phyloP scores from a whole-genome alignment of 2,113 vertebrate genomes.

The Anarhynchus alexandrinus region DNA sequence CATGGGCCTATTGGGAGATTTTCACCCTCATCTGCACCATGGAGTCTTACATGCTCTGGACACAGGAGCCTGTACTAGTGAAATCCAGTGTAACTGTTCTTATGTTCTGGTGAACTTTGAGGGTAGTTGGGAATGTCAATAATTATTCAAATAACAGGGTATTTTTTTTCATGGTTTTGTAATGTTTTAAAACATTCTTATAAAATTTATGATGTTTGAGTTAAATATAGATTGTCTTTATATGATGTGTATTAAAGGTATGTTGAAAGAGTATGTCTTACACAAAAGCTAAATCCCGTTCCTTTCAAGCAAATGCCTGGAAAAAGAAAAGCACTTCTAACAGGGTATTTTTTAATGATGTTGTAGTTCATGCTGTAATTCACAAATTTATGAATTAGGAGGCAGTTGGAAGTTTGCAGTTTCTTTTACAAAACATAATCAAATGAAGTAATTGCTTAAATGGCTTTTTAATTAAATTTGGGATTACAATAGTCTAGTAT shows the following conservation, averaged over 20 bases:
- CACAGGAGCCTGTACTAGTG: not conserved
- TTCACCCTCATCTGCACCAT: not conserved
- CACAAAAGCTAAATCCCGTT: not conserved
- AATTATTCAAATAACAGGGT: not conserved
- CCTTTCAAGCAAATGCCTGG: not conserved
- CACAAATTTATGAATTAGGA: not conserved
- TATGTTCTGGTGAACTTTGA: not conserved
- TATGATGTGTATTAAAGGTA: not conserved
- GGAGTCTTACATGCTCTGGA: not conserved
- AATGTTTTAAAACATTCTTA: not conserved
- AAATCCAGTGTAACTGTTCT: not conserved
- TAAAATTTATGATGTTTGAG: not conserved
- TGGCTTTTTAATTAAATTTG: not conserved
- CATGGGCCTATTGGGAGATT: not conserved
- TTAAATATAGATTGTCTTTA: not conserved
- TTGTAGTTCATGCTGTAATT: not conserved
- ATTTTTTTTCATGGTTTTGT: not conserved
- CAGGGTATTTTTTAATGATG: not conserved
- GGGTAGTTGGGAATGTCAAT: accelerated
- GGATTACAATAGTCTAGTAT: not conserved
- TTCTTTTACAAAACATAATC: not conserved
- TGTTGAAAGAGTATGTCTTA: not conserved
- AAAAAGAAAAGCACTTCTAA: not conserved
- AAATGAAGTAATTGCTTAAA: not conserved
- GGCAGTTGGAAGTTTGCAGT: not conserved